Evolutionary conservation across 2,113 vertebrate genomes (phyloP).

Genomic region (Melospiza georgiana): DNA sequence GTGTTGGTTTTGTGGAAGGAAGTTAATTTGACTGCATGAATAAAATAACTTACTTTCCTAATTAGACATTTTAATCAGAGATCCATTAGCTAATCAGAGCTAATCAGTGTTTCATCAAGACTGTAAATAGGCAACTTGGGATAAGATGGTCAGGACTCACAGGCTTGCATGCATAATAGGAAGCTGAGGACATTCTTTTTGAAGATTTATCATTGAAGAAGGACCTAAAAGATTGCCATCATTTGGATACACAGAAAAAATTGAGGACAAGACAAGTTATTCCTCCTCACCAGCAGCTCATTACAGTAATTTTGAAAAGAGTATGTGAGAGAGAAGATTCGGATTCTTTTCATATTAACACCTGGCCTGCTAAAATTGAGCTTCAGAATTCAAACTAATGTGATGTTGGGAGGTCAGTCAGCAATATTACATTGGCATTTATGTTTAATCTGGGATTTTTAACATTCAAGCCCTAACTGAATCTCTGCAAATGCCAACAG

Average conservation of each 20-base stretch:
- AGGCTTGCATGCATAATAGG: constrained; percentile 42
- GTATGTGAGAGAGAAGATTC: not conserved
- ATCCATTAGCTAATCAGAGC: constrained; percentile 72
- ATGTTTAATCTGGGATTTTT: not conserved
- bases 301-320: not conserved
- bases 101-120: constrained; percentile 70
- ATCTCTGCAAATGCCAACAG: not conserved
- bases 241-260: not conserved
- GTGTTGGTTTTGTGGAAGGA: constrained; percentile 42
- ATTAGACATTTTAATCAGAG: constrained; percentile 69
- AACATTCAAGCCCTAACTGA: not conserved
- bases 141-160: constrained; percentile 33
- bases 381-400: not conserved
- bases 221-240: not conserved
- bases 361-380: not conserved
- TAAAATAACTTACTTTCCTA: constrained; percentile 66
- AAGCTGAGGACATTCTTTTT: not conserved
- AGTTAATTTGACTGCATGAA: constrained; percentile 68
- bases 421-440: not conserved
- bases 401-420: not conserved
- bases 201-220: not conserved
- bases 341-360: not conserved
- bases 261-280: not conserved
- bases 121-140: constrained; percentile 53
- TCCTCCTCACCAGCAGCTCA: not conserved